Base-by-base conservation (phyloP, 2,888 invertebrate species). In the Minunthozetes semirufus region DNA sequence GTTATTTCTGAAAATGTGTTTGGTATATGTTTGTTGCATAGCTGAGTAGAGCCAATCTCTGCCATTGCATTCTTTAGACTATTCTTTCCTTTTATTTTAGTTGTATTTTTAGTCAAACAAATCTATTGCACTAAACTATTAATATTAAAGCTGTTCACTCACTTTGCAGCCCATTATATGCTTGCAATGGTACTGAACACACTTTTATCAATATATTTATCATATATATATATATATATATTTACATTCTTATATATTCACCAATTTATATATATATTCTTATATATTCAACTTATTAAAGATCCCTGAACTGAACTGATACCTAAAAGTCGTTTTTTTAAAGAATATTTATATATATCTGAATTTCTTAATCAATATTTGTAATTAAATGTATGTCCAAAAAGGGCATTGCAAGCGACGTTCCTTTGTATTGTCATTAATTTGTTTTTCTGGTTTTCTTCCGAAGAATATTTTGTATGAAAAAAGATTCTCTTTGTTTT, bases 291-390 rank as follows among this genome's bases (percentile, higher is more conserved):
- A 53, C 19, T 27, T 61, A 61, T 61, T 61, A 61, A 61, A 61
- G 27, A 61, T 61, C 61, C 61, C 61, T 61, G 61, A 61, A 61
- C 61, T 61, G 5, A 61, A 61, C 61, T 61, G 61, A 61, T 61
- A 25, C 27, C 61, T 61, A 61, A 61, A 48, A 53, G 53, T 33
- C 33, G 50, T n/a, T n/a, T n/a, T 50, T n/a, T 50, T 50, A 50
- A n/a, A 50, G 50, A 50, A 50, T 50, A 61, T 61, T 61, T 61
- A 13, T 29, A 25, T 61, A 22, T 61, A n/a, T n/a, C n/a, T n/a
- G n/a, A n/a, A 13, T 27, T 61, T 53, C 5, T n/a, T n/a, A 53
- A 53, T 53, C n/a, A 48, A 48, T 48, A n/a, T 53, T 17, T 61
- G 13, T 29, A 22, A 27, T 17, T 29, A 27, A 29, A 22, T 6